Evolutionary conservation across 2,888 invertebrate species (phyloP), one percentile per base, ranked within the genome.

Genomic region (Harpalus rubripes): DNA sequence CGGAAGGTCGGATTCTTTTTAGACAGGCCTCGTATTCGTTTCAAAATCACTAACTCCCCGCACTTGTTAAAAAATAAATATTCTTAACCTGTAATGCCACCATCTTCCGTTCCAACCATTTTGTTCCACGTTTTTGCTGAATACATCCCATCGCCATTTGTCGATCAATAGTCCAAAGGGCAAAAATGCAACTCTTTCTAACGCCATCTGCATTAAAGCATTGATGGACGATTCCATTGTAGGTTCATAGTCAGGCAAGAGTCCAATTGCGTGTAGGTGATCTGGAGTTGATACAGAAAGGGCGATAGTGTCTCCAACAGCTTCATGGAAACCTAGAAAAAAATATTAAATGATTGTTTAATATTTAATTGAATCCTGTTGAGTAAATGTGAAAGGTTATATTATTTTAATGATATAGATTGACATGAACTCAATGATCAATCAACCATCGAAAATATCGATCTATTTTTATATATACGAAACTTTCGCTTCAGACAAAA

Each of bases 291-390:
- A 91, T 63, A 94, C 90, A 63, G 94, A 94, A 16, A 94, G 89
- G 6, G 94, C 93, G 10, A 94, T 92, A 22, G 94, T 93, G 87
- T 94, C 94, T 0, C 94, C 94, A 79, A 95, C 91, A 39, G 94
- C 94, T 89, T 94, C 94, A 89, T 94, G 94, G 88, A 94, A 94
- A 86, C 94, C 94, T 93, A 90, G 88, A 89, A 18, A 22, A 16
- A 76, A 10, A 12, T 22, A 22, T 18, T 22, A 61, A 61, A 10
- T 18, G 1, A 59, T 15, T n/a, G 6, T 56, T 15, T 59, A 5
- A 6, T 16, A 16, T 59, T 1, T 59, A 59, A 15, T 32, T 72
- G n/a, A 72, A 72, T 72, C 8, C 26, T 18, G 8, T 41, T 39
- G 18, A 32, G 5, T 32, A 5, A 32, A 32, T 32, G 32, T 32